Evolutionary conservation across 2,113 vertebrate species (phyloP).

Genomic region (Sylvietta virens): DNA sequence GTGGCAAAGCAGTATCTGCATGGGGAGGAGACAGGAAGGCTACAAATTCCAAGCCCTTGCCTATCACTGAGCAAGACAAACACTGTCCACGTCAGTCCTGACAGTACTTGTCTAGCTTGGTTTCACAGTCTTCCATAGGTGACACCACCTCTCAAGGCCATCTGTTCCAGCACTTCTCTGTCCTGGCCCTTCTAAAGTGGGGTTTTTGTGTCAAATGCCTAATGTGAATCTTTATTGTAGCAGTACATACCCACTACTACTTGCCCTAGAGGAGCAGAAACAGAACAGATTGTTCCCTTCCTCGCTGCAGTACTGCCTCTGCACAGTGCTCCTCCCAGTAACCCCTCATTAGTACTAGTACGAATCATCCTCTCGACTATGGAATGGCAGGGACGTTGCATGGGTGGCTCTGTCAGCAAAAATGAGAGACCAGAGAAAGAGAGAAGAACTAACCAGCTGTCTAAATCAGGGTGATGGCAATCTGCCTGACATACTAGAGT

Average conservation of each 20-base stretch:
- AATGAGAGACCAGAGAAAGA: not conserved
- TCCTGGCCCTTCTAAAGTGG: not conserved
- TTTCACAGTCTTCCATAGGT: not conserved
- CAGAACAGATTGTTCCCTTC: not conserved
- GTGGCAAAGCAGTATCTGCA: not conserved
- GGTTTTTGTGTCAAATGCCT: not conserved
- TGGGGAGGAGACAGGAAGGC: not conserved
- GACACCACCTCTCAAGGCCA: not conserved
- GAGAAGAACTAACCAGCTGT: not conserved
- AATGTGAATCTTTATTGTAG: not conserved
- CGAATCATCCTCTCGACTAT: accelerated
- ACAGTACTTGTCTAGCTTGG: not conserved
- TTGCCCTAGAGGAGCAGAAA: not conserved
- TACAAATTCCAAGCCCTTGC: not conserved
- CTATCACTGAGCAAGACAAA: not conserved
- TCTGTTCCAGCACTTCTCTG: not conserved
- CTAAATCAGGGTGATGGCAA: not conserved
- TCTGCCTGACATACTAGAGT: not conserved
- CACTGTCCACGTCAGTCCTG: not conserved
- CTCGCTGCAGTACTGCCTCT: not conserved
- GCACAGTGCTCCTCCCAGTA: not conserved
- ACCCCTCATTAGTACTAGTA: not conserved
- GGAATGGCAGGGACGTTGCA: not conserved
- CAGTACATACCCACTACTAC: not conserved
- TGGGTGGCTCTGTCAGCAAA: not conserved